Conservation (phyloP, 2,113 vertebrate species). For the Monarcha castaneiventris region DNA sequence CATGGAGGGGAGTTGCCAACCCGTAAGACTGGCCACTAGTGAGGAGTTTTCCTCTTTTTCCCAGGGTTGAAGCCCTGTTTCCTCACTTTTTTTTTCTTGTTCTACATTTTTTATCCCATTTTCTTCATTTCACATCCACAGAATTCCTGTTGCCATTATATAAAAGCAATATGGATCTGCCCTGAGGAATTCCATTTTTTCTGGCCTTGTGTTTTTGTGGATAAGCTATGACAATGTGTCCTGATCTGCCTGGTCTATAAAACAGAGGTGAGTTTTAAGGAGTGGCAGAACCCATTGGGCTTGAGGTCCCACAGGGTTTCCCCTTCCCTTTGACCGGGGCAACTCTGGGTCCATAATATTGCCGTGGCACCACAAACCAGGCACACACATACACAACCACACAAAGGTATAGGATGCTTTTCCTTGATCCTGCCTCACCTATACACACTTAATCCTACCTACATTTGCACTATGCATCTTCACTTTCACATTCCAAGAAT, state of each 20-base stretch:
- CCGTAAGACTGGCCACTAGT: neutral
- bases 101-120: neutral
- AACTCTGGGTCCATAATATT: neutral
- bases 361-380: neutral
- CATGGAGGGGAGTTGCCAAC: neutral
- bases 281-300: neutral
- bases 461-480: neutral
- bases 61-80: neutral
- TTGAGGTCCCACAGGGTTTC: neutral
- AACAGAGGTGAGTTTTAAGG: neutral
- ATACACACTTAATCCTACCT: neutral
- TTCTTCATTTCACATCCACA: neutral
- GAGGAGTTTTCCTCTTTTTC: neutral
- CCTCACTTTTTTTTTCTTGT: accelerated
- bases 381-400: neutral
- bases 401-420: neutral
- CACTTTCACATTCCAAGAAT: neutral
- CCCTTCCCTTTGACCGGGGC: neutral
- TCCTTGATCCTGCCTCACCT: neutral
- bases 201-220: neutral
- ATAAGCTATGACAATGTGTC: neutral
- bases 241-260: neutral
- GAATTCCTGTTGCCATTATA: neutral
- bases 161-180: neutral
- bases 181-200: neutral